Conservation (phyloP, 1,140 invertebrate genomes). For the Prorops nasuta region DNA sequence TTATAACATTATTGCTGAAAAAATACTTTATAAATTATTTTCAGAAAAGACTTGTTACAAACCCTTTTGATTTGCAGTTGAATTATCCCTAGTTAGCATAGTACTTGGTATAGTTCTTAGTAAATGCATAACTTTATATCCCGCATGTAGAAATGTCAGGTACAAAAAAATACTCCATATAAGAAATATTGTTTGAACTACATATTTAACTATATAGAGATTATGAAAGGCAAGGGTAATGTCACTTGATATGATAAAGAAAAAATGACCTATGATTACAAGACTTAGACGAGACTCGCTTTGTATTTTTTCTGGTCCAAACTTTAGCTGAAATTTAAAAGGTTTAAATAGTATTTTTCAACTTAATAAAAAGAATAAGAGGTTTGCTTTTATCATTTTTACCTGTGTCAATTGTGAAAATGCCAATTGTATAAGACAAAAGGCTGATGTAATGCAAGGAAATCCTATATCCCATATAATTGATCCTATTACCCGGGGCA, state of each 20-base stretch:
- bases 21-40: neutral
- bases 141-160: conserved; percentile 59
- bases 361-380: neutral
- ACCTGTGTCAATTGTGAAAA: conserved; percentile 63
- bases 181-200: conserved; percentile 61
- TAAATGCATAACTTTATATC: conserved; percentile 55
- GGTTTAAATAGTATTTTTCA: neutral
- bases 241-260: conserved; percentile 57
- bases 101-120: conserved; percentile 54
- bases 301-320: conserved; percentile 57
- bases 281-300: conserved; percentile 60
- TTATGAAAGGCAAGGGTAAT: conserved; percentile 57
- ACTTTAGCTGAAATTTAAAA: conserved; percentile 50
- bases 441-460: conserved; percentile 63
- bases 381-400: conserved; percentile 9
- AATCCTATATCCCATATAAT: conserved; percentile 64
- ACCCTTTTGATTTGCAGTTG: conserved; percentile 56
- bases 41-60: neutral
- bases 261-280: conserved; percentile 62
- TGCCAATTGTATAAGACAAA: conserved; percentile 63
- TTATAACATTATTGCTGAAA: neutral
- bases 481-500: conserved; percentile 59
- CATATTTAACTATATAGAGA: conserved; percentile 56
- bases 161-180: conserved; percentile 62
- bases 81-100: conserved; percentile 48